phyloP scores from a whole-genome alignment of 2,113 vertebrate species.

The Dicrurus megarhynchus region DNA sequence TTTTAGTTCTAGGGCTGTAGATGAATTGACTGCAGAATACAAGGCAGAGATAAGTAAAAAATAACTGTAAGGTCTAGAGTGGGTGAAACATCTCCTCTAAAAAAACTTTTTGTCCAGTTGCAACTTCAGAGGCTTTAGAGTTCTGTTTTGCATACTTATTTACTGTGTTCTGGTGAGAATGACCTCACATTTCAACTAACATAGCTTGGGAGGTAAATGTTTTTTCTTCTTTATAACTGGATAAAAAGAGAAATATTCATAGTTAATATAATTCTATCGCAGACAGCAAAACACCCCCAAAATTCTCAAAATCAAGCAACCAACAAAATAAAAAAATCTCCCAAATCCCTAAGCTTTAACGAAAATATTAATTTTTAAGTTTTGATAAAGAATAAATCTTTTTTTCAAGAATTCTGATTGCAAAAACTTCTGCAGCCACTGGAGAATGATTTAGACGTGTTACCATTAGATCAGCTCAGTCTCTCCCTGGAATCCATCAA shows the following conservation, averaged over 20 bases:
- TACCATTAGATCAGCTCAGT: not conserved
- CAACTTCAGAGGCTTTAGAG: not conserved
- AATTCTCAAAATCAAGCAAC: not conserved
- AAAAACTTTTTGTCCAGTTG: not conserved
- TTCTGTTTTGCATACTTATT: not conserved
- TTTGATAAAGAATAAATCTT: not conserved
- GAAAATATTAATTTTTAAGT: not conserved
- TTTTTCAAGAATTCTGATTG: not conserved
- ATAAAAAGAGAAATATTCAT: not conserved
- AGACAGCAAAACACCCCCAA: rapidly evolving
- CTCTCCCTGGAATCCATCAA: not conserved
- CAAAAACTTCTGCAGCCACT: not conserved
- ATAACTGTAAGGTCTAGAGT: not conserved
- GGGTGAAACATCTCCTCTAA: not conserved
- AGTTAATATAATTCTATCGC: not conserved
- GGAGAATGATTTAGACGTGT: not conserved
- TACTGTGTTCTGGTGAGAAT: not conserved
- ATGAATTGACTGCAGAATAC: not conserved
- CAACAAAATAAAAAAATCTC: not conserved
- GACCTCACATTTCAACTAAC: not conserved
- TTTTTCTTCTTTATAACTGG: not conserved
- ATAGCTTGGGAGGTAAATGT: not conserved
- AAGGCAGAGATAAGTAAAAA: not conserved
- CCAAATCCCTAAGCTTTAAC: not conserved
- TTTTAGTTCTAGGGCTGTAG: not conserved